Evolutionary conservation across 2,888 invertebrate genomes (phyloP).

Genomic region (Rhogogaster chlorosoma): DNA sequence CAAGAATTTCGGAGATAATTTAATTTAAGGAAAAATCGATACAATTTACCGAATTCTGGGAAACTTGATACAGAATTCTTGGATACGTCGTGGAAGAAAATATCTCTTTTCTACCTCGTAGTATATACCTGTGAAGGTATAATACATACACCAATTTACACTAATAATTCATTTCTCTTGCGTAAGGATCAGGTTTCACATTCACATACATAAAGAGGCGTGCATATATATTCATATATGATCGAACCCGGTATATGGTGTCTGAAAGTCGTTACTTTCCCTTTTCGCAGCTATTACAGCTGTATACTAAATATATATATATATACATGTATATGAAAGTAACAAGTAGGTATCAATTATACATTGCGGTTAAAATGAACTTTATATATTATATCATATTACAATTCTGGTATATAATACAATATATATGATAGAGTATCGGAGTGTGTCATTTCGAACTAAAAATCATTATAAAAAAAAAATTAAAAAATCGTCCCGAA

Average conservation of each 20-base stretch:
- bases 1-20: too few species aligned
- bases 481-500: too few species aligned
- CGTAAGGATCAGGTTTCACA: background rate
- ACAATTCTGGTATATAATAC: background rate
- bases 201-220: background rate
- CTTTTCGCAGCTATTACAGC: background rate
- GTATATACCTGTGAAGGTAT: background rate
- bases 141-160: background rate
- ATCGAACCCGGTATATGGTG: background rate
- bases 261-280: constrained; percentile 30
- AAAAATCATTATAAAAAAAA: background rate
- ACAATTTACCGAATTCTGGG: too few species aligned
- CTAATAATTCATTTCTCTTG: background rate
- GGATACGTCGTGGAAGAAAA: background rate
- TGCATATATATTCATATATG: background rate
- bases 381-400: background rate
- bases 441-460: background rate
- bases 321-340: background rate
- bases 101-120: background rate
- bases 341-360: background rate
- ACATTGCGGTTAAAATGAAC: background rate
- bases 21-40: too few species aligned
- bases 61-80: too few species aligned
- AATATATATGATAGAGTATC: background rate
- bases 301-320: background rate